phyloP scores from a whole-genome alignment of 2,888 invertebrate species.

The Polylopha cassiicola region DNA sequence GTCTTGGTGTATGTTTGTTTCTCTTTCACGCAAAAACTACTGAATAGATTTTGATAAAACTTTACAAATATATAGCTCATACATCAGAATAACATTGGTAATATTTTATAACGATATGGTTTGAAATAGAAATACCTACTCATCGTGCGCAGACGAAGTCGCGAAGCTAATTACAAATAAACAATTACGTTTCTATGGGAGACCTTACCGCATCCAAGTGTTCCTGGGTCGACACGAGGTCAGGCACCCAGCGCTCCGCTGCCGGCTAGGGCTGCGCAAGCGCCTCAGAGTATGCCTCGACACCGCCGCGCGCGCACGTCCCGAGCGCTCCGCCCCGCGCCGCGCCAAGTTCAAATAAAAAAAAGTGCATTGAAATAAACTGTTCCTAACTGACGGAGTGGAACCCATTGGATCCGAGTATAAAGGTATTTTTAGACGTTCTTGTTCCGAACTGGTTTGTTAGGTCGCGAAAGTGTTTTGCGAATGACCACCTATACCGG shows the following conservation, averaged over 20 bases:
- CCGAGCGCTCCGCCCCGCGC: slow-evolving; percentile 33
- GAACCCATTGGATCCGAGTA: slow-evolving; percentile 33
- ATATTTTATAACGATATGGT: too few species aligned
- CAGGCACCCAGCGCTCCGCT: slow-evolving; percentile 11
- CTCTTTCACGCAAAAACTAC: too few species aligned
- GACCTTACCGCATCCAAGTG: slow-evolving; percentile 16
- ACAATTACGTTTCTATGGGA: slow-evolving; percentile 4
- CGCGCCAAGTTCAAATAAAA: slow-evolving; percentile 21
- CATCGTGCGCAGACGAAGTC: too few species aligned
- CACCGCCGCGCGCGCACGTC: slow-evolving; percentile 29
- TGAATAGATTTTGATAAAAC: too few species aligned
- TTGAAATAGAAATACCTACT: too few species aligned
- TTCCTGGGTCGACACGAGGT: slow-evolving; percentile 19
- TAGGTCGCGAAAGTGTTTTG: slow-evolving; percentile 48
- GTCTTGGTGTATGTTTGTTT: too few species aligned
- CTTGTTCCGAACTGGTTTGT: slow-evolving; percentile 51
- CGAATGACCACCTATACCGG: slow-evolving; percentile 24
- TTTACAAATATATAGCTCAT: too few species aligned
- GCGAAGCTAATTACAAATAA: too few species aligned
- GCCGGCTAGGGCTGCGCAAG: slow-evolving; percentile 2
- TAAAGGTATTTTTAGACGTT: slow-evolving; percentile 59
- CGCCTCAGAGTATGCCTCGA: slow-evolving; percentile 14
- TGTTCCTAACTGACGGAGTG: slow-evolving; percentile 42
- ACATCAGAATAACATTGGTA: too few species aligned
- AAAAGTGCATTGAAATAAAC: slow-evolving; percentile 24